Percentiles rank a stretch among this genome's conserved stretches.
Evolutionary conservation across 37 sponge, comb jelly and placozoan genomes (phyloP).

Genomic region (Theonella swinhoei): DNA sequence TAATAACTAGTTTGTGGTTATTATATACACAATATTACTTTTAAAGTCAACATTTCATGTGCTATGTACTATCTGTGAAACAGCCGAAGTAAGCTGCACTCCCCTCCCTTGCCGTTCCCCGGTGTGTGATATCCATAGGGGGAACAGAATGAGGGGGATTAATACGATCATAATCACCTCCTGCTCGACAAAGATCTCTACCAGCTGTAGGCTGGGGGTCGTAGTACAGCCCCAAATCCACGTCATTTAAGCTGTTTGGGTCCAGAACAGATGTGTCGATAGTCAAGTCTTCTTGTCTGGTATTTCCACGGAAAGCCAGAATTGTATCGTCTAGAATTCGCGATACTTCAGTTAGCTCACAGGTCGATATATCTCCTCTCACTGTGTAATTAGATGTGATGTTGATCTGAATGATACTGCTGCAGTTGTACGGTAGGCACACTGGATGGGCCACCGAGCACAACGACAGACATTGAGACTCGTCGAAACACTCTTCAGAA

Average conservation of each 20-base stretch:
- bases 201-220: neutral
- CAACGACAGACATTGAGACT: neutral
- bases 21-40: too few relatives aligned
- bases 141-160: too few relatives aligned
- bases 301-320: neutral
- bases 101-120: too few relatives aligned
- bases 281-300: neutral
- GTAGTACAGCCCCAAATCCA: constrained; percentile 18
- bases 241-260: neutral
- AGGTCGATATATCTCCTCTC: neutral
- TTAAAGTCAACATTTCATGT: too few relatives aligned
- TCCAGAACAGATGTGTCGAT: neutral
- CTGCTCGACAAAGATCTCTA: neutral
- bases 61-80: neutral
- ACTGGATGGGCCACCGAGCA: neutral
- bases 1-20: neutral
- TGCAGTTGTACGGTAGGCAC: constrained; percentile 20
- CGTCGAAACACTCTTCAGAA: neutral
- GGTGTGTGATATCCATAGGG: too few relatives aligned
- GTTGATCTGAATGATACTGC: neutral
- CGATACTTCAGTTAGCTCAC: neutral
- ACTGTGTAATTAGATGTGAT: neutral
- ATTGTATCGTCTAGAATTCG: neutral
- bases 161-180: neutral
- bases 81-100: neutral